Percentiles rank a stretch among this genome's conserved stretches.
Conservation (phyloP, 2,797 vertebrate genomes). For the Chelonia mydas region DNA sequence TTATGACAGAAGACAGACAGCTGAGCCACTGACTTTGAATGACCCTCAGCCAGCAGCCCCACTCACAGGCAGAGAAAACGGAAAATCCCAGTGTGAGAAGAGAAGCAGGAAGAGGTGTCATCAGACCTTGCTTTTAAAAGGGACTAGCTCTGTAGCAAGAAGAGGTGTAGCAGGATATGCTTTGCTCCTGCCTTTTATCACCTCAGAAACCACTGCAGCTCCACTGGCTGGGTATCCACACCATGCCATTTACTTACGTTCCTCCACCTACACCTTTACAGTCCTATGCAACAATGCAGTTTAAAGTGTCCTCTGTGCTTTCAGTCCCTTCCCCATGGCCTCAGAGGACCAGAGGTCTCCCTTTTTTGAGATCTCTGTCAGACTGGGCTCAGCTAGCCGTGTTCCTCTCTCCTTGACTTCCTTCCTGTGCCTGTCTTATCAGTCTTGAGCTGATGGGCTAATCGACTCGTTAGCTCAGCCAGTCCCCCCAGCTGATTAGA, state of each 20-base stretch:
- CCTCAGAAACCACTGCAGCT: not conserved
- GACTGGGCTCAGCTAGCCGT: not conserved
- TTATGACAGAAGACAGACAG: fast-evolving
- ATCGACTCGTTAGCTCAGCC: not conserved
- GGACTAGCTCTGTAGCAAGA: not conserved
- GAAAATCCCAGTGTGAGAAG: not conserved
- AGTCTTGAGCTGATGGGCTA: not conserved
- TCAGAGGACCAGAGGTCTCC: not conserved
- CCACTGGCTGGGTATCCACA: not conserved
- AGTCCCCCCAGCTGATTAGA: not conserved
- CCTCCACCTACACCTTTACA: not conserved
- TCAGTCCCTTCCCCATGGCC: not conserved
- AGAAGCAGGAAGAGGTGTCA: not conserved
- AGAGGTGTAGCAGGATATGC: not conserved
- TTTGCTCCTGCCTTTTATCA: not conserved
- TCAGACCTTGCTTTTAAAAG: not conserved
- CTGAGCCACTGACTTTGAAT: not conserved
- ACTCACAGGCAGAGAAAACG: fast-evolving
- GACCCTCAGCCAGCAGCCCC: fast-evolving
- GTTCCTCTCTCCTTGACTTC: not conserved
- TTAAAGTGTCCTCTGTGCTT: not conserved
- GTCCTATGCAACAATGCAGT: not conserved
- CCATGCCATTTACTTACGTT: not conserved
- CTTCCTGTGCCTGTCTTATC: not conserved
- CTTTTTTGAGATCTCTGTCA: not conserved